Conservation (phyloP, 2,888 invertebrate genomes). For the Hipparchia semele region DNA sequence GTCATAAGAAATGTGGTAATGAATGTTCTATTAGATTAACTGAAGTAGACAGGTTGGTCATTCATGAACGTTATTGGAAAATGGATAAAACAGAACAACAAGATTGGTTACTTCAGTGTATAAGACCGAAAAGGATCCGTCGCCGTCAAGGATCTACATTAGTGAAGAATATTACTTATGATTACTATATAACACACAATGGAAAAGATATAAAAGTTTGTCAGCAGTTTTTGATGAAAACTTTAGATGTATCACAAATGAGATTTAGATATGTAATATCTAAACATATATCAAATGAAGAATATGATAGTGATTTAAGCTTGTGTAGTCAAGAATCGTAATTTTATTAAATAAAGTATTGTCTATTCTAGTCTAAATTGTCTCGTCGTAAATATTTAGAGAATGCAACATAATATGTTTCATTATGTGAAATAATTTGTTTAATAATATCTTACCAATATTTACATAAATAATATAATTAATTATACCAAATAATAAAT, state of each 20-base stretch:
- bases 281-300: background rate
- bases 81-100: slow-evolving; percentile 18
- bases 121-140: slow-evolving; percentile 17
- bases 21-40: slow-evolving; percentile 11
- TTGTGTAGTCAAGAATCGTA: slow-evolving; percentile 2
- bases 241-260: slow-evolving; percentile 26
- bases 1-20: slow-evolving; percentile 21
- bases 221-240: slow-evolving; percentile 26
- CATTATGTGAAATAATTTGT: background rate
- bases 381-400: background rate
- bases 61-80: slow-evolving; percentile 21
- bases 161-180: slow-evolving; percentile 15
- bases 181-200: slow-evolving; percentile 12
- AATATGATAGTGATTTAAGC: background rate
- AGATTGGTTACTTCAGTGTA: slow-evolving; percentile 16
- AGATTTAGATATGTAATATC: slow-evolving; percentile 22
- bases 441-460: background rate
- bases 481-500: background rate
- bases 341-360: background rate
- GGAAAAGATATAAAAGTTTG: slow-evolving; percentile 22
- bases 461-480: background rate
- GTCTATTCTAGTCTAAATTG: slow-evolving; percentile 2
- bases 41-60: slow-evolving; percentile 13
- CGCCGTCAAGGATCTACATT: slow-evolving; percentile 8
- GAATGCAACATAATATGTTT: background rate